phyloP scores from a whole-genome alignment of 1,140 invertebrate genomes.

The Brachionus paranguensis region DNA sequence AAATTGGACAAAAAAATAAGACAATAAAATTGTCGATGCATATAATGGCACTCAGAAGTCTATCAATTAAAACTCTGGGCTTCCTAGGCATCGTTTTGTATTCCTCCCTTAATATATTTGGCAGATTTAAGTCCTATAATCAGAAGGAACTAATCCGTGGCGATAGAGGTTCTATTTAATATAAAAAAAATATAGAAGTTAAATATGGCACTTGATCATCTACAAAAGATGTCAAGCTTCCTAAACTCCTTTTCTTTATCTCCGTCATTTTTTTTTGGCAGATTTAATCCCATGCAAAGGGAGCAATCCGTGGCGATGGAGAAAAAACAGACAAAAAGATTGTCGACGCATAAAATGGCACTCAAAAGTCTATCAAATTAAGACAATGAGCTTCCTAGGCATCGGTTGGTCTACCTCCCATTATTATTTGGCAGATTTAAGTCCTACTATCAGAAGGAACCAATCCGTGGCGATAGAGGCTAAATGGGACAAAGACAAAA shows the following conservation, averaged over 20 bases:
- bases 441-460: background rate
- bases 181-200: background rate
- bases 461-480: conserved; percentile 31
- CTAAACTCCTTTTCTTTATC: too few relatives aligned
- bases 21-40: background rate
- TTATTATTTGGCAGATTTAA: conserved; percentile 17
- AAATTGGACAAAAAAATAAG: background rate
- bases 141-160: conserved; percentile 15
- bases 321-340: background rate
- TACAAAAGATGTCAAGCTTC: too few relatives aligned
- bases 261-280: too few relatives aligned
- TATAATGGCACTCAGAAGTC: background rate
- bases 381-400: background rate
- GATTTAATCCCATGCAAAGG: too few relatives aligned
- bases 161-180: background rate
- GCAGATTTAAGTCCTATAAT: conserved; percentile 24
- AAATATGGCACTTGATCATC: background rate
- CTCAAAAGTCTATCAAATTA: background rate
- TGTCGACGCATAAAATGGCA: background rate
- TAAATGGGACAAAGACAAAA: too few relatives aligned
- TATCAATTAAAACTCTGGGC: background rate
- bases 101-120: conserved; percentile 21
- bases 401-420: background rate
- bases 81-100: background rate
- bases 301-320: background rate